Evolutionary conservation across 2,797 vertebrate species (phyloP).

Genomic region (Coreius guichenoti): DNA sequence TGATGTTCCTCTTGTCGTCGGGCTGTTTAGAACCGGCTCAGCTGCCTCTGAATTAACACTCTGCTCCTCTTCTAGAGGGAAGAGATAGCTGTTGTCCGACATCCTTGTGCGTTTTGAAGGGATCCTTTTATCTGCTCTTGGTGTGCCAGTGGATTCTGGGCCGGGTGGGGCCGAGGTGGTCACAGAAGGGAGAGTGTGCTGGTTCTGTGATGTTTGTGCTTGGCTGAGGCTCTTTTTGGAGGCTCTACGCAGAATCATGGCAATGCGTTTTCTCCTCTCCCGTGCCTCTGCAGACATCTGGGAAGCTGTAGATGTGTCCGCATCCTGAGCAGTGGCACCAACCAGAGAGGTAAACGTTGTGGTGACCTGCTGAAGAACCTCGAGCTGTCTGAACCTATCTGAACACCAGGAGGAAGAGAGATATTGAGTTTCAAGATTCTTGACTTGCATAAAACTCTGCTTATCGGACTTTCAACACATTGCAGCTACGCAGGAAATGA

Average conservation of each 20-base stretch:
- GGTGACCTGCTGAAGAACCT: constrained; percentile 82
- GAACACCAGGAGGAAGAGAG: constrained; percentile 18
- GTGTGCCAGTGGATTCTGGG: constrained; percentile 10
- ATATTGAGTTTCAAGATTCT: background rate
- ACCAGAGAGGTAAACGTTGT: constrained; percentile 81
- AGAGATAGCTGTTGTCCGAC: constrained; percentile 38
- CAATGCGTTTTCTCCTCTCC: constrained; percentile 69
- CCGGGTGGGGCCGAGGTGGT: background rate
- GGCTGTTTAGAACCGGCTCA: background rate
- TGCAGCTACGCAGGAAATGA: constrained; percentile 39
- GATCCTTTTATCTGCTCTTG: constrained; percentile 49
- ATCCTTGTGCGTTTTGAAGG: constrained; percentile 50
- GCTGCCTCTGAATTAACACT: constrained; percentile 38
- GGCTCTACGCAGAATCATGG: constrained; percentile 74
- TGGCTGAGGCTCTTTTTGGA: constrained; percentile 71
- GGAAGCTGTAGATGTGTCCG: constrained; percentile 33
- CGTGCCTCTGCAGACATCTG: constrained; percentile 51
- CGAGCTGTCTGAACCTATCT: constrained; percentile 84
- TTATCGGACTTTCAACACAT: constrained; percentile 22
- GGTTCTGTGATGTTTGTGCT: constrained; percentile 10
- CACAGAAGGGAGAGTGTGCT: constrained; percentile 9
- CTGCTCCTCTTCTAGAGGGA: constrained; percentile 65
- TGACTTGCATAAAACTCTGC: background rate
- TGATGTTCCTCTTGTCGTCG: constrained; percentile 25
- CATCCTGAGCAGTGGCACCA: constrained; percentile 34